Evolutionary conservation across 2,797 vertebrate species (phyloP).

Genomic region (Rhincodon typus): DNA sequence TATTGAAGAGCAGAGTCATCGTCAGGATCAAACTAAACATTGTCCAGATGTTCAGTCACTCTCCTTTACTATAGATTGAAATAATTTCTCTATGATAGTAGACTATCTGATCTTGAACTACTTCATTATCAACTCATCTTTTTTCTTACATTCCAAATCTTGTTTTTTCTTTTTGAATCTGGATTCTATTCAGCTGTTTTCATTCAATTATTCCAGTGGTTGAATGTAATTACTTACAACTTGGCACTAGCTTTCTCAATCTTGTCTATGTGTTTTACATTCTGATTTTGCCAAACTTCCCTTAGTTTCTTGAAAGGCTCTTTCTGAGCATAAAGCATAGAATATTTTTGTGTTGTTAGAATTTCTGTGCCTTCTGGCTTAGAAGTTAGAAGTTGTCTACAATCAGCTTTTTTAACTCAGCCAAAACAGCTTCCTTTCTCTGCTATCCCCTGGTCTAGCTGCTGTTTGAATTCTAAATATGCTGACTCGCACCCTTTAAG

Average conservation of each 20-base stretch:
- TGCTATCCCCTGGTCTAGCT: background rate
- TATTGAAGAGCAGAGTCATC: background rate
- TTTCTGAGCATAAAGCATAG: background rate
- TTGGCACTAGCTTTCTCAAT: background rate
- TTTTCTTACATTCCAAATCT: background rate
- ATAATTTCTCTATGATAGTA: background rate
- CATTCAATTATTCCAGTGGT: background rate
- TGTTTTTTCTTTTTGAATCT: background rate
- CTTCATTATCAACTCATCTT: background rate
- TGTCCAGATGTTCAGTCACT: background rate
- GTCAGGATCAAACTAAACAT: background rate
- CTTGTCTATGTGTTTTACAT: background rate
- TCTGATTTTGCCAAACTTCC: background rate
- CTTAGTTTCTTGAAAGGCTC: background rate
- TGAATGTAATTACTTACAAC: background rate
- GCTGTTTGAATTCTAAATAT: background rate
- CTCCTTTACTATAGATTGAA: no score
- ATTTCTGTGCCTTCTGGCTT: background rate
- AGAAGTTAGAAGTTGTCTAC: background rate
- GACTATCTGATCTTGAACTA: background rate
- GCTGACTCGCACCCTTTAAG: background rate
- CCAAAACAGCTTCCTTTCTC: background rate
- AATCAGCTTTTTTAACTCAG: background rate
- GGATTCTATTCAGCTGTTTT: background rate
- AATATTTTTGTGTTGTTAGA: background rate